A percentile compares a stretch with the other conserved stretches of the same genome.
phyloP scores from a whole-genome alignment of 2,888 invertebrate species.

The Diarsia dahlii region DNA sequence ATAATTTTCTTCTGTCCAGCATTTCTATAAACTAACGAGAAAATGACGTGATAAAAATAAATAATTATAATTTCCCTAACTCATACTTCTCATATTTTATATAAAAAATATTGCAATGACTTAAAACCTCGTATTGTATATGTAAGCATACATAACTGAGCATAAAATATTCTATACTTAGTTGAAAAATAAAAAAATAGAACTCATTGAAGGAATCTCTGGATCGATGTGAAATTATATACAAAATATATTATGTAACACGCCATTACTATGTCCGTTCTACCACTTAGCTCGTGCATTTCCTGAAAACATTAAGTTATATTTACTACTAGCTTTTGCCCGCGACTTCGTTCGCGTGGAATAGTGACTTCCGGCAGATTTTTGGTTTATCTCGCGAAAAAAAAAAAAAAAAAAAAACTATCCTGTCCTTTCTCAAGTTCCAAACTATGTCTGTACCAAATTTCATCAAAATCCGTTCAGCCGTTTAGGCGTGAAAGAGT shows the following conservation, averaged over 20 bases:
- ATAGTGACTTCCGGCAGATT: no score
- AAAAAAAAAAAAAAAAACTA: no score
- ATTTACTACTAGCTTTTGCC: neutral
- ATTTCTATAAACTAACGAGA: slow-evolving; percentile 13
- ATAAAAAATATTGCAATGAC: slow-evolving; percentile 41
- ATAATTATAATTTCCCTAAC: slow-evolving; percentile 27
- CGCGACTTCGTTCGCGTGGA: no score
- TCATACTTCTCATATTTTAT: slow-evolving; percentile 24
- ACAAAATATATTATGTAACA: slow-evolving; percentile 79
- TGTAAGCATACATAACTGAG: slow-evolving; percentile 55
- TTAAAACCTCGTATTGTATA: slow-evolving; percentile 43
- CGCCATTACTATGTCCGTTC: slow-evolving; percentile 70
- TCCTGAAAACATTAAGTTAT: slow-evolving; percentile 68
- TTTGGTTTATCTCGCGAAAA: no score
- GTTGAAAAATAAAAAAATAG: slow-evolving; percentile 68
- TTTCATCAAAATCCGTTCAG: no score
- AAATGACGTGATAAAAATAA: slow-evolving; percentile 15
- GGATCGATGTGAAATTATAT: slow-evolving; percentile 75
- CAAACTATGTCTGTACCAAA: no score
- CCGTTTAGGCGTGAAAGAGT: no score
- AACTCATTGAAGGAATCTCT: slow-evolving; percentile 65
- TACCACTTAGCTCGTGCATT: slow-evolving; percentile 66
- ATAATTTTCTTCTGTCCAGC: slow-evolving; percentile 2
- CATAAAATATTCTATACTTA: slow-evolving; percentile 61
- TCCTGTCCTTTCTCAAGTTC: no score